phyloP scores from a whole-genome alignment of 2,888 invertebrate genomes.

The Hoplodrina blanda region DNA sequence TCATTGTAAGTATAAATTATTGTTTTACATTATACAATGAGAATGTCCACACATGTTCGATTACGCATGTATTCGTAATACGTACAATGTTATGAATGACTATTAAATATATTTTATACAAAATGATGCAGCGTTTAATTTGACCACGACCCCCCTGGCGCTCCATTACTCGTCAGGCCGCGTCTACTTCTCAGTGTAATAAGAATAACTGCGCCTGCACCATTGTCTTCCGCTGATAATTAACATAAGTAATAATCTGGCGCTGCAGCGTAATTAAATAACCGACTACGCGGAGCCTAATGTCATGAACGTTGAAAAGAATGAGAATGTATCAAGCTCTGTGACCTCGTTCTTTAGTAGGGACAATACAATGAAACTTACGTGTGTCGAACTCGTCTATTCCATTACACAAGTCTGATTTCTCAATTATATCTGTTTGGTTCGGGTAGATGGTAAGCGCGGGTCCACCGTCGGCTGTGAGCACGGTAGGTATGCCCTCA shows the following conservation, averaged over 20 bases:
- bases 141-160: neutral
- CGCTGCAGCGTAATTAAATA: neutral
- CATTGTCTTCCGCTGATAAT: constrained; percentile 64
- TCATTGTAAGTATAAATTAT: constrained; percentile 53
- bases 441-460: neutral
- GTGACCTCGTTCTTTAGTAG: neutral
- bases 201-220: constrained; percentile 49
- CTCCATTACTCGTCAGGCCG: constrained; percentile 5
- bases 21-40: constrained; percentile 53
- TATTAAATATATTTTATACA: constrained; percentile 67
- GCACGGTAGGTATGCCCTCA: too few relatives aligned
- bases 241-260: constrained; percentile 66
- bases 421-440: neutral
- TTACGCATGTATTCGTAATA: constrained; percentile 43
- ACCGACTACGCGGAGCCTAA: neutral
- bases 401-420: neutral
- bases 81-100: constrained; percentile 50
- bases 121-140: constrained; percentile 21
- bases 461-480: too few relatives aligned
- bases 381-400: neutral
- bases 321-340: neutral
- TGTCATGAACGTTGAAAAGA: neutral
- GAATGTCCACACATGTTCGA: constrained; percentile 33
- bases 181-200: constrained; percentile 14
- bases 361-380: neutral